These are phyloP conservation scores for Zaprionus lachaisei DNA, from an alignment of 1,140 invertebrate species.

Conservation along the genomic window DNA sequence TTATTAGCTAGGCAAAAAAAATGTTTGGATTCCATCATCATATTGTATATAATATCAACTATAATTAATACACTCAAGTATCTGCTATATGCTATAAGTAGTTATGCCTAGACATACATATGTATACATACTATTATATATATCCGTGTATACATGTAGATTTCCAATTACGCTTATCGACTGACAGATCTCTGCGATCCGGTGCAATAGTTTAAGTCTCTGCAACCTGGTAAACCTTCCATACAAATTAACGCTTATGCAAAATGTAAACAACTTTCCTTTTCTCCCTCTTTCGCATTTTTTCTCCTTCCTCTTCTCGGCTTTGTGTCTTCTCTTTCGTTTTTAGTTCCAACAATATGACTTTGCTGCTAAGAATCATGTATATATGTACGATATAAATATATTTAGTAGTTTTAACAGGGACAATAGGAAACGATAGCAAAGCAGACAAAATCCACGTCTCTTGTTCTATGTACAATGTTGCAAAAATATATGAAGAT, in stretches of 20 bases:
- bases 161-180: constrained; percentile 25
- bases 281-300: not conserved
- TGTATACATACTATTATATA: constrained; percentile 25
- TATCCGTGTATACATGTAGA: constrained; percentile 33
- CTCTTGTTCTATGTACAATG: constrained; percentile 20
- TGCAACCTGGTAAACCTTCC: constrained; percentile 33
- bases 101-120: constrained; percentile 22
- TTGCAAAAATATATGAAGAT: not conserved
- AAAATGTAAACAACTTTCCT: constrained; percentile 35
- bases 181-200: constrained; percentile 33
- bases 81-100: constrained; percentile 38
- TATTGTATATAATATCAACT: constrained; percentile 53
- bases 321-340: not conserved
- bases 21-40: constrained; percentile 43
- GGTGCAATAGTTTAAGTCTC: constrained; percentile 57
- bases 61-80: constrained; percentile 68
- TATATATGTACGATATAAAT: not conserved
- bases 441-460: not conserved
- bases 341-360: constrained; percentile 64
- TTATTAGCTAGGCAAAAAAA: constrained; percentile 79
- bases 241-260: constrained; percentile 48
- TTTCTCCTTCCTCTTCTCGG: not conserved
- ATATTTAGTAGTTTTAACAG: constrained; percentile 2
- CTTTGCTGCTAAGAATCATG: constrained; percentile 57
- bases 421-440: constrained; percentile 4